Percentiles rank a stretch among this genome's conserved stretches.
Evolutionary conservation across 2,888 invertebrate species (phyloP).

Genomic region (Rhaphigaster nebulosa): DNA sequence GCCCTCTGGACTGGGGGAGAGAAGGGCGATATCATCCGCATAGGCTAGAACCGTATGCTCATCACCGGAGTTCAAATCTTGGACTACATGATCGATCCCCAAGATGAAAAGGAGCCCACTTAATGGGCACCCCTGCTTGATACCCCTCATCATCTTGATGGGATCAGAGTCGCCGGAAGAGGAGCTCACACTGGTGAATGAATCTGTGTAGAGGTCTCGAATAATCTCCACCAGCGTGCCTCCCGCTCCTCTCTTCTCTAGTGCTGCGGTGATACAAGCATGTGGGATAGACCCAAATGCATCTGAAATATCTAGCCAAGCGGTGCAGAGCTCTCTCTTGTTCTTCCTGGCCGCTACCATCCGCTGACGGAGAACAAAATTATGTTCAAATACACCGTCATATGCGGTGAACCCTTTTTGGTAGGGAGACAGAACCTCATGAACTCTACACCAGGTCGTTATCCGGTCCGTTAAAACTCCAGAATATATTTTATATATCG

Average conservation of each 20-base stretch:
- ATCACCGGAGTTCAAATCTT: neutral
- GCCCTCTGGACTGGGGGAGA: neutral
- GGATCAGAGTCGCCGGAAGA: neutral
- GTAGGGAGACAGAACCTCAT: conserved; percentile 54
- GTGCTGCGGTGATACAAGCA: conserved; percentile 11
- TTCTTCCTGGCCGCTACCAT: neutral
- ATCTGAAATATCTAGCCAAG: neutral
- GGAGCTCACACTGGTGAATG: too few species aligned
- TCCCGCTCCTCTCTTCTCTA: conserved; percentile 46
- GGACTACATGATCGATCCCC: conserved; percentile 41
- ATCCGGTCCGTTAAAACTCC: conserved; percentile 61
- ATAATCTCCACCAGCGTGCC: conserved; percentile 33
- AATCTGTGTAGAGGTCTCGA: conserved; percentile 14
- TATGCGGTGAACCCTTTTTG: conserved; percentile 1
- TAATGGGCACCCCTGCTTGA: too few species aligned
- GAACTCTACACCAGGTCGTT: neutral
- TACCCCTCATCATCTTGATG: conserved; percentile 22
- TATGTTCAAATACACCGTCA: conserved; percentile 46
- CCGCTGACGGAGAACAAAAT: conserved; percentile 47
- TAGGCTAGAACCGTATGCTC: neutral
- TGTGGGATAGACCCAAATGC: conserved; percentile 53
- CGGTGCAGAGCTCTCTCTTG: neutral
- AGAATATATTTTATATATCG: conserved; percentile 65
- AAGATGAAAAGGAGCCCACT: neutral
- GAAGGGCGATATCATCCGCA: neutral